Conservation (phyloP, 2,888 invertebrate species). For the Icerya purchasi region DNA sequence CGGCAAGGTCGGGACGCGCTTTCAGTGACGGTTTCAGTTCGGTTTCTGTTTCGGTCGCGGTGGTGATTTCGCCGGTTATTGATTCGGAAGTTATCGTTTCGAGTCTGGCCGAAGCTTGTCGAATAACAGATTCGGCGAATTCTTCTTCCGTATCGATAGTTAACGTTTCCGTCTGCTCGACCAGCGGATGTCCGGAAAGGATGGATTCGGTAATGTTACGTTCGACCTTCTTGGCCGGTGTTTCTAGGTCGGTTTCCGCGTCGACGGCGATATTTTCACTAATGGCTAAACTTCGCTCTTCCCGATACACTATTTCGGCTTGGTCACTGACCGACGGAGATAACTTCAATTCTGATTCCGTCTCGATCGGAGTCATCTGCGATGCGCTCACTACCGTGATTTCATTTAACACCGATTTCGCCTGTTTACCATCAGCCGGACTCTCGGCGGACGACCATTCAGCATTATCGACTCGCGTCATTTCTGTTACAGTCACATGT, state of each 20-base stretch:
- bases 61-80: not conserved
- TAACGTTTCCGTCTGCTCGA: not conserved
- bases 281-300: not conserved
- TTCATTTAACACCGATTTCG: too few relatives aligned
- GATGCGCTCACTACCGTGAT: too few relatives aligned
- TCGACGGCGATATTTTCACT: not conserved
- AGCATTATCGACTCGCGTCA: constrained; percentile 29
- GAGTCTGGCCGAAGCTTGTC: not conserved
- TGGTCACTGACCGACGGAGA: too few relatives aligned
- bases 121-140: not conserved
- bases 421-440: too few relatives aligned
- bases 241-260: not conserved
- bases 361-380: constrained; percentile 5
- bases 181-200: not conserved
- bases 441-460: too few relatives aligned
- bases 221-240: not conserved
- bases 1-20: not conserved
- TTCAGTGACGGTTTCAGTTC: not conserved
- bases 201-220: not conserved
- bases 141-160: not conserved
- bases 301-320: not conserved
- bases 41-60: not conserved
- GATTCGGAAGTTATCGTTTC: not conserved
- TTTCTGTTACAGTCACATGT: constrained; percentile 19
- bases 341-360: constrained; percentile 9